Percentiles rank a stretch among this genome's conserved stretches.
These are phyloP conservation scores for Phylloscopus trochilus DNA, from an alignment of 2,113 vertebrate species.

Conservation along the genomic window DNA sequence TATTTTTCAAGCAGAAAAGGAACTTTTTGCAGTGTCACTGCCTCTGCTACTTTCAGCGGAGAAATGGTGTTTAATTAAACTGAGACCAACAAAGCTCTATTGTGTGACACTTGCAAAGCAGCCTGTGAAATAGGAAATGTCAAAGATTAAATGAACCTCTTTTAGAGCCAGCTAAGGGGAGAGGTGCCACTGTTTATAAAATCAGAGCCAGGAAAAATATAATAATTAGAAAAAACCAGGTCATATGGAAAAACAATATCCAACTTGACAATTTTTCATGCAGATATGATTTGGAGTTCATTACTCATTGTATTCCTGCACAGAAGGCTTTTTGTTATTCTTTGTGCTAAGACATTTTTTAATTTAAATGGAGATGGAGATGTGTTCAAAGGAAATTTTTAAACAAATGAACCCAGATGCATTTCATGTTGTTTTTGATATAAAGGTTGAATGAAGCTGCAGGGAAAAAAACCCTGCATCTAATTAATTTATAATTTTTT, in stretches of 20 bases:
- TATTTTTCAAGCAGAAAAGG: slow-evolving; percentile 20
- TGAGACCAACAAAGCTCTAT: slow-evolving; percentile 67
- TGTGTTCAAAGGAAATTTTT: slow-evolving; percentile 27
- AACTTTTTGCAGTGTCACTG: slow-evolving; percentile 9
- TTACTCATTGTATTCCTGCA: slow-evolving; percentile 70
- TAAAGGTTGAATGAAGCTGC: slow-evolving; percentile 62
- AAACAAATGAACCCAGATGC: slow-evolving; percentile 44
- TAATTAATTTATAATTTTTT: slow-evolving; percentile 14
- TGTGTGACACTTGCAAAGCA: slow-evolving; percentile 46
- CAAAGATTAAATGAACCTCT: slow-evolving; percentile 23
- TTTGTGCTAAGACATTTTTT: slow-evolving; percentile 53
- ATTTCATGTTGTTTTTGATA: not conserved
- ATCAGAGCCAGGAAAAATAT: slow-evolving; percentile 68
- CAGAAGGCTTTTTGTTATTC: slow-evolving; percentile 73
- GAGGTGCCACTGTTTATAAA: slow-evolving; percentile 44
- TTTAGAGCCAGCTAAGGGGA: slow-evolving; percentile 22
- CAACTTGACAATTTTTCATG: slow-evolving; percentile 48
- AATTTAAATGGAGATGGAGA: slow-evolving; percentile 62
- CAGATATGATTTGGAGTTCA: slow-evolving; percentile 47
- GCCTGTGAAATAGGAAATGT: slow-evolving; percentile 48
- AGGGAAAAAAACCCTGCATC: slow-evolving; percentile 55
- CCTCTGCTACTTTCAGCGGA: slow-evolving; percentile 33
- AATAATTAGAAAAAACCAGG: slow-evolving; percentile 49
- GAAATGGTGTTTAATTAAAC: slow-evolving; percentile 43
- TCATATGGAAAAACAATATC: slow-evolving; percentile 68